Evolutionary conservation across 2,888 invertebrate genomes (phyloP), one percentile per base, ranked within the genome.

Genomic region (Nycteola revayana): DNA sequence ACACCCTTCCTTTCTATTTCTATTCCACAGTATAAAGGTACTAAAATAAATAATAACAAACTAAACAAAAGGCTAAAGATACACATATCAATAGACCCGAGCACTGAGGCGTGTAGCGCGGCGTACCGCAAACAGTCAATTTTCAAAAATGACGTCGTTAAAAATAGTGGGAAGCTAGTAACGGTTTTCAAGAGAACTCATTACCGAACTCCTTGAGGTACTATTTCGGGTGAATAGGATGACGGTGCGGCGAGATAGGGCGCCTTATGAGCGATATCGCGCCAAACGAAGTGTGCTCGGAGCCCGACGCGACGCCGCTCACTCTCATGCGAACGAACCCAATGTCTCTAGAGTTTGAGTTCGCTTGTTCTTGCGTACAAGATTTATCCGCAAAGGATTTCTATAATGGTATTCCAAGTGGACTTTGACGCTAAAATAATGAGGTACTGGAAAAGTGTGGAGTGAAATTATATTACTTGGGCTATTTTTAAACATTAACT

Each of bases 151-250:
- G 69, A 68, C 76, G 48, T 70, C 75, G 66, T 75, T 75, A 79
- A 78, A 76, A 76, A 77, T 80, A 74, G 71, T 76, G 60, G 56
- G 66, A 56, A 67, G 68, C 62, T 66, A 69, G 73, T 72, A 66
- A 67, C 69, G 68, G 75, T 72, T 66, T 74, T 77, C 70, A 74
- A 75, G 77, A 77, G 75, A 84, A 77, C 82, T 85, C 86, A 85
- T 86, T 85, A 86, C 79, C 72, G 55, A 84, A 83, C 80, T 82
- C 83, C 83, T 84, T 76, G 78, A 84, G 81, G 80, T 80, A 83
- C 80, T 82, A 84, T 86, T 86, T 86, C 68, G 80, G 83, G 63
- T 85, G 85, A 86, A 86, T 83, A 74, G 83, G 63, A 67, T 52
- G 70, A 66, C 69, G 72, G 66, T 62, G 66, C 60, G 62, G 56